Evolutionary conservation across 2,113 vertebrate species (phyloP), one percentile per base, ranked within the genome.

Genomic region (Turnix velox): DNA sequence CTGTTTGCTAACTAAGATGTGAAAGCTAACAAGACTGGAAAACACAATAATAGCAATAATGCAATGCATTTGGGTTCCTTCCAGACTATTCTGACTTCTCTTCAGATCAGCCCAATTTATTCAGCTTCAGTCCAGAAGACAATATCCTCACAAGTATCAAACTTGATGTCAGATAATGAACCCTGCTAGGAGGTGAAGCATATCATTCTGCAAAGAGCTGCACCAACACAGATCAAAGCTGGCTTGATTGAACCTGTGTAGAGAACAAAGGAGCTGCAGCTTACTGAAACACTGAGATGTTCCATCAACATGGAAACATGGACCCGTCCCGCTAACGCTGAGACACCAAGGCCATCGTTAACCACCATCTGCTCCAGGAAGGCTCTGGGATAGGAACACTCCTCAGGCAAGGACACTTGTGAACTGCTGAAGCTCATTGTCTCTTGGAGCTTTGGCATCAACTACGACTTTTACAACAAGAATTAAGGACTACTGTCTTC

Each of bases 131-230:
- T 54, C 7, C 59, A 88, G 69, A 76, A 84, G 66, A 27, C 78
- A 93, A 73, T 30, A 78, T 12, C 9, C 22, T 30, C 46, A 0
- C 25, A 76, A 72, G 42, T 63, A 92, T 40, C 65, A 90, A 78
- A 78, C 62, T n/a, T 18, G 8, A 63, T 61, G 69, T 93, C 62
- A 82, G 89, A 75, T 89, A 93, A 94, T 57, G 40, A 93, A 43
- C 40, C 58, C 45, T 87, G 69, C 31, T 76, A 87, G 66, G 88
- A 93, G 37, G 84, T 94, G 91, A 91, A 89, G 91, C 89, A 37
- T 87, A 76, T 79, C 61, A 81, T 63, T 72, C 66, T 27, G 19
- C 61, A 63, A 58, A 87, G 71, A 75, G 40, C 67, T 72, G 66
- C 31, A 72, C 40, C 84, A 84, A 10, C 61, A 33, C 3, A 82